Evolutionary conservation across 2,888 invertebrate genomes (phyloP), one percentile per base, ranked within the genome.

Genomic region (Eueremaeus valkanovi): DNA sequence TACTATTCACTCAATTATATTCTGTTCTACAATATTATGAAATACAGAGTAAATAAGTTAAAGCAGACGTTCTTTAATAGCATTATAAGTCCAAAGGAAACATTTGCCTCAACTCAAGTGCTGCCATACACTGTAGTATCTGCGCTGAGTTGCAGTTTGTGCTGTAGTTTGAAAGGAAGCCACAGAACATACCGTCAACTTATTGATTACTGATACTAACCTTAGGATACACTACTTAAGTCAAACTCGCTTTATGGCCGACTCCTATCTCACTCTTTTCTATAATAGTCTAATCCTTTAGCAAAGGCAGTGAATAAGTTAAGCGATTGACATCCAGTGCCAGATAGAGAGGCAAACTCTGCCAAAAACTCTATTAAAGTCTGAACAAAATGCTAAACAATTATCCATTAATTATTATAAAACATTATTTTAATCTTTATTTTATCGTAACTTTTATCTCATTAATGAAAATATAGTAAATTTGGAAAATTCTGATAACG

Each of bases 201-300:
- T 58, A 58, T 58, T 58, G 58, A 58, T 58, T 58, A 58, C 58
- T 58, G 58, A 58, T 58, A 27, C 24, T 18, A n/a, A n/a, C n/a
- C n/a, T n/a, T n/a, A n/a, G n/a, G n/a, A n/a, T n/a, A n/a, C n/a
- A n/a, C n/a, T n/a, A 27, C 58, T 29, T 27, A 9, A 58, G 27
- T 27, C 21, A 8, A 58, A 27, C 27, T 24, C 9, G 6, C 58
- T 58, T 58, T 58, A 58, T 58, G 58, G 27, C 58, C 58, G 13
- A 58, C 58, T 58, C 2, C 27, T 21, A n/a, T n/a, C n/a, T 58
- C 24, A 58, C 58, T 58, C 3, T 58, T 58, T 27, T 58, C n/a
- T 27, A 5, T 58, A 27, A 27, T 27, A 27, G 27, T 58, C 3
- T 58, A 27, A 58, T 51, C 51, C 51, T 51, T 51, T 51, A 9